A percentile compares a stretch with the other conserved stretches of the same genome.
phyloP scores from a whole-genome alignment of 2,888 invertebrate species.

The Temnothorax ravouxi region DNA sequence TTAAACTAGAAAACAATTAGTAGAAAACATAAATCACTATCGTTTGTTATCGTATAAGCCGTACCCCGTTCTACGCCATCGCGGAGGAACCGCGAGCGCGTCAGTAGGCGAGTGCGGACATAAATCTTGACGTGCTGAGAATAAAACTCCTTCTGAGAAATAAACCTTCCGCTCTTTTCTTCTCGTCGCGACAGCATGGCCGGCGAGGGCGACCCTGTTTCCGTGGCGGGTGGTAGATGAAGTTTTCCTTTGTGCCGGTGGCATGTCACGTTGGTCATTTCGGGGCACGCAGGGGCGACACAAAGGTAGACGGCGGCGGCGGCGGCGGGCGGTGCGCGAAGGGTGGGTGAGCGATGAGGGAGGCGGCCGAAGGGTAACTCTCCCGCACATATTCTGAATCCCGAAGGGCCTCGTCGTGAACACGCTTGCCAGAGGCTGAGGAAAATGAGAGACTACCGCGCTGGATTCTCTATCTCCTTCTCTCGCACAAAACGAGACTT shows the following conservation, averaged over 20 bases:
- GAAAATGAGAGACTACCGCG: slow-evolving; percentile 65
- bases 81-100: slow-evolving; percentile 70
- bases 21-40: slow-evolving; percentile 65
- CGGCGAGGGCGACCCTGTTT: slow-evolving; percentile 71
- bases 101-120: slow-evolving; percentile 75
- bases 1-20: slow-evolving; percentile 57
- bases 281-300: slow-evolving; percentile 48
- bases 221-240: slow-evolving; percentile 77
- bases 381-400: slow-evolving; percentile 72
- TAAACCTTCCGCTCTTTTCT: slow-evolving; percentile 77
- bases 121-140: slow-evolving; percentile 70
- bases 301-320: slow-evolving; percentile 13
- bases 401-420: slow-evolving; percentile 66
- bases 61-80: slow-evolving; percentile 20
- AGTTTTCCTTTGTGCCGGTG: slow-evolving; percentile 77
- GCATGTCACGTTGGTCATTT: slow-evolving; percentile 75
- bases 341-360: slow-evolving; percentile 34
- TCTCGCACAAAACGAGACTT: neutral
- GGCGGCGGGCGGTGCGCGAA: slow-evolving; percentile 2
- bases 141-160: slow-evolving; percentile 70
- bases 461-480: slow-evolving; percentile 12
- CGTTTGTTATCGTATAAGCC: slow-evolving; percentile 47
- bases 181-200: slow-evolving; percentile 67
- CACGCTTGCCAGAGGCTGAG: slow-evolving; percentile 63
- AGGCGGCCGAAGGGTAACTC: slow-evolving; percentile 44